A percentile compares a stretch with the other conserved stretches of the same genome.
These are phyloP conservation scores for Philaethria dido DNA, from an alignment of 2,888 invertebrate species.

Conservation along the genomic window DNA sequence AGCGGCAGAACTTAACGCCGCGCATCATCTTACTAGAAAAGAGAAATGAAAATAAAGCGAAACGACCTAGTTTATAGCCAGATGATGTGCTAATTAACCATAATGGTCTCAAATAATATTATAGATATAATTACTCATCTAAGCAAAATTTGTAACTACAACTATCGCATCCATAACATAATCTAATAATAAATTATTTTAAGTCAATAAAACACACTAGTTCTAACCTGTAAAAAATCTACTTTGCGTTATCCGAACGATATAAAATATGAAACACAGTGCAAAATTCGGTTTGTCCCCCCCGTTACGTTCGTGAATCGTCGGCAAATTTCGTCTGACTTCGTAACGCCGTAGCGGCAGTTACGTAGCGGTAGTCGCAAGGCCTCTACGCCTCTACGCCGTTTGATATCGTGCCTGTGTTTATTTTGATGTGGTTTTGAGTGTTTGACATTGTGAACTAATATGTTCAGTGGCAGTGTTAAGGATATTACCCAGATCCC, in stretches of 20 bases:
- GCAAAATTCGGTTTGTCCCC: conserved; percentile 68
- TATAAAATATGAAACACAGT: conserved; percentile 83
- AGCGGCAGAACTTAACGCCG: too few relatives aligned
- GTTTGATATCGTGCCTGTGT: conserved; percentile 66
- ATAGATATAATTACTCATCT: background rate
- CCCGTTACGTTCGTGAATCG: conserved; percentile 54
- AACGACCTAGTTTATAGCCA: too few relatives aligned
- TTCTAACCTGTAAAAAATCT: conserved; percentile 76
- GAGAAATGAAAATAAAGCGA: too few relatives aligned
- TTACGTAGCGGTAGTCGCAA: conserved; percentile 60
- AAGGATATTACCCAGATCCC: conserved; percentile 52
- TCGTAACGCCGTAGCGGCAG: conserved; percentile 78
- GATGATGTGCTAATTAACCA: too few relatives aligned
- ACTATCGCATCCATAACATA: background rate
- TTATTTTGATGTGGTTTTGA: conserved; percentile 51
- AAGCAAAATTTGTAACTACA: background rate
- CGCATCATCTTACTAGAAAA: too few relatives aligned
- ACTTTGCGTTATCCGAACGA: conserved; percentile 77
- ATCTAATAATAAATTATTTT: background rate
- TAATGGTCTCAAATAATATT: too few relatives aligned
- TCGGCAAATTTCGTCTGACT: conserved; percentile 61
- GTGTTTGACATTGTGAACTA: conserved; percentile 51
- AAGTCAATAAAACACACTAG: conserved; percentile 63
- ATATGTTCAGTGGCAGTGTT: conserved; percentile 66
- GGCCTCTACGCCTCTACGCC: conserved; percentile 54